Base-by-base conservation (phyloP, 2,113 vertebrate genomes). In the Etheostoma cragini region DNA sequence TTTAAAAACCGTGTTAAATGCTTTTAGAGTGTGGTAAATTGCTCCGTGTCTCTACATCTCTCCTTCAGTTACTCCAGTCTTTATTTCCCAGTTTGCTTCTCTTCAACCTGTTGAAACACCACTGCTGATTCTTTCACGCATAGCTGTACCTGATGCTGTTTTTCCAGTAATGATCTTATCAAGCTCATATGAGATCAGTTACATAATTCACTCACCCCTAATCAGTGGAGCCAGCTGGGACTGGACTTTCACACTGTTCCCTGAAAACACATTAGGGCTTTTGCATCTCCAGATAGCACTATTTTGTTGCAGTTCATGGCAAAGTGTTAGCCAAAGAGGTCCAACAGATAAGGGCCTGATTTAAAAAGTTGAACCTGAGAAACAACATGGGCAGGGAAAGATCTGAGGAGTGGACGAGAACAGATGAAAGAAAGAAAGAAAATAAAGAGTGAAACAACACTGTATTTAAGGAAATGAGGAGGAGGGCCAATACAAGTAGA, bases 1-100 rank as follows among this genome's bases (percentile, higher is more conserved):
- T 90, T 72, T 69, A 80, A 81, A 68, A 82, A 35, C 58, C 75
- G 45, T 76, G 82, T 92, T 88, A 91, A 92, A 82, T 2, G 52
- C 42, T 50, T 58, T 81, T 75, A 58, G 71, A 42, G 35, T 65
- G 72, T 49, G 77, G 56, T 82, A 84, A 82, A 77, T 19, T 33
- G 33, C 38, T 45, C 30, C 21, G 16, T 69, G 30, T 63, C 52
- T 60, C 60, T 26, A 45, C 72, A 58, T 69, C 58, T 24, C 69
- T 58, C 16, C 80, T 68, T 63, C 64, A 45, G 33, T 82, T 83
- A 50, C 69, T 33, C 50, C 21, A 1, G 35, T 68, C 47, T 30
- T 22, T 61, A n/a, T 61, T 26, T 47, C 42, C 64, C 21, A 11
- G 17, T 30, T 58, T 62, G 11, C 35, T 57, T 57, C 16, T n/a